Conservation (phyloP, 2,888 invertebrate genomes). For the Microchrysa polita region DNA sequence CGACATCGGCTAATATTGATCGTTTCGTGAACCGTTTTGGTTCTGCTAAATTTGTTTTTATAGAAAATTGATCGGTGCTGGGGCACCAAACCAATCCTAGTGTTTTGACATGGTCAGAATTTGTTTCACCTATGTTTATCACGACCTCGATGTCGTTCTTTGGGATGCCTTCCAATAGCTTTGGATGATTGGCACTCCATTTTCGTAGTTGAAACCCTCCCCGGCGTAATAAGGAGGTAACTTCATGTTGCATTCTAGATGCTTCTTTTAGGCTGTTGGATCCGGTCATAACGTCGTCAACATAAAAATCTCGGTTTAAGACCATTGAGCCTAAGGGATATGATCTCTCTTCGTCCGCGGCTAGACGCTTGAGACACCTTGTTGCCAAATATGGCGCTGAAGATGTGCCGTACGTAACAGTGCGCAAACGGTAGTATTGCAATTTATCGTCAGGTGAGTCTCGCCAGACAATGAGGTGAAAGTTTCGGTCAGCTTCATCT, state of each 20-base stretch:
- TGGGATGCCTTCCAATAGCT: not conserved
- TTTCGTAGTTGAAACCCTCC: not conserved
- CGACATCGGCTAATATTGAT: not conserved
- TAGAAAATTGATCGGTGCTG: not conserved
- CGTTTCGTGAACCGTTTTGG: not conserved
- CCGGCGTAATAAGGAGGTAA: too few species aligned
- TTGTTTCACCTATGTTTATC: not conserved
- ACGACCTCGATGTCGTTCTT: not conserved
- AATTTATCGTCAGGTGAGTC: too few species aligned
- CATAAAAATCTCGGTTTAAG: not conserved
- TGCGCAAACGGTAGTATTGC: too few species aligned
- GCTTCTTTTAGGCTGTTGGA: not conserved
- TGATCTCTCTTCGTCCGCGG: slow-evolving; percentile 66
- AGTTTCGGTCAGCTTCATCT: too few species aligned
- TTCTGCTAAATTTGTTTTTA: not conserved
- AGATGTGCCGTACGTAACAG: slow-evolving; percentile 51
- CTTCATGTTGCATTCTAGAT: too few species aligned
- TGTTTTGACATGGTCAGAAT: not conserved
- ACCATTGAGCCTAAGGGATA: slow-evolving; percentile 59
- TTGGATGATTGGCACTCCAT: not conserved
- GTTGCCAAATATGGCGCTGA: slow-evolving; percentile 61
- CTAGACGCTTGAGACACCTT: slow-evolving; percentile 59
- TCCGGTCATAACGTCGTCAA: slow-evolving; percentile 12
- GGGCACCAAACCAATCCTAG: not conserved
- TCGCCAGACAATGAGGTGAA: too few species aligned